Conservation (phyloP, 2,888 invertebrate genomes). For the Cantharis rustica region DNA sequence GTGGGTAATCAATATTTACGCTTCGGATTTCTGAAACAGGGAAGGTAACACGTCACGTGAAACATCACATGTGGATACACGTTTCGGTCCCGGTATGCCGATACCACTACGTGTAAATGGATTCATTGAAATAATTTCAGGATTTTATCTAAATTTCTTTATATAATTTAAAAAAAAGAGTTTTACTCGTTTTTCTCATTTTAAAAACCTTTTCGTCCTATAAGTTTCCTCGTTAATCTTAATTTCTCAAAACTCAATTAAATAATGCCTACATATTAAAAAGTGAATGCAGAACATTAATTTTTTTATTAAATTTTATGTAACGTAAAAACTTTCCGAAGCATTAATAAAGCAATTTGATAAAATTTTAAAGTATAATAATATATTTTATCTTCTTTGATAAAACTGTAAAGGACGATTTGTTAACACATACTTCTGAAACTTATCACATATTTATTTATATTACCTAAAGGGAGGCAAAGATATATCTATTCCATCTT, state of each 20-base stretch:
- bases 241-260: background rate
- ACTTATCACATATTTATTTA: conserved; percentile 9
- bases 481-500: conserved; percentile 1
- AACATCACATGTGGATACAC: conserved; percentile 22
- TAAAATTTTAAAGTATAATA: background rate
- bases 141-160: conserved; percentile 7
- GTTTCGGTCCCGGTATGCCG: conserved; percentile 11
- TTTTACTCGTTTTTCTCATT: background rate
- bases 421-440: conserved; percentile 1
- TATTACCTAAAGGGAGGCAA: conserved; percentile 2
- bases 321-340: background rate
- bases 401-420: background rate
- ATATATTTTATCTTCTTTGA: background rate
- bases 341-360: background rate
- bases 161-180: background rate
- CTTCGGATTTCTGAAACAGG: conserved; percentile 22
- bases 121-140: conserved; percentile 14
- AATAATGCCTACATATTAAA: background rate
- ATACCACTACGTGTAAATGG: conserved; percentile 17
- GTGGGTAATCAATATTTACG: conserved; percentile 26
- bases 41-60: conserved; percentile 22
- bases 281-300: background rate
- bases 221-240: background rate
- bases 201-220: background rate
- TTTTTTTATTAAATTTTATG: background rate